phyloP scores from a whole-genome alignment of 2,113 vertebrate species.

The Sebastes fasciatus region DNA sequence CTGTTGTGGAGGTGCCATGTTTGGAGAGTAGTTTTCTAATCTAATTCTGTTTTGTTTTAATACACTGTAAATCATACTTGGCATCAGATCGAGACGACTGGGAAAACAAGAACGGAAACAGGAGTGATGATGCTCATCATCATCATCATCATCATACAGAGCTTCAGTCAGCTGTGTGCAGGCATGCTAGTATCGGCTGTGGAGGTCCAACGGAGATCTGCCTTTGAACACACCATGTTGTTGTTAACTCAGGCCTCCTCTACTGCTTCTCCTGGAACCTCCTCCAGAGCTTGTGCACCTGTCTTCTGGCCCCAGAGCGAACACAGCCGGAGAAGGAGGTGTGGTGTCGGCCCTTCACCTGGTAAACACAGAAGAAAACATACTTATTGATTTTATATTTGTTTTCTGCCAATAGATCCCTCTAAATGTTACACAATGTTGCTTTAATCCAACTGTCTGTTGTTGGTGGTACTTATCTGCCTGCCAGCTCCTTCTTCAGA shows the following conservation, averaged over 20 bases:
- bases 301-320: slow-evolving; percentile 56
- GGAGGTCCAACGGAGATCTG: background rate
- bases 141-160: slow-evolving; percentile 28
- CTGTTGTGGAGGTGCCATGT: background rate
- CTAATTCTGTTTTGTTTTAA: background rate
- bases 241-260: slow-evolving; percentile 14
- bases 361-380: slow-evolving; percentile 48
- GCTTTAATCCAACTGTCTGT: background rate
- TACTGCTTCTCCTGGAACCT: slow-evolving; percentile 62
- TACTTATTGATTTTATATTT: no score
- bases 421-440: no score
- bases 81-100: slow-evolving; percentile 1
- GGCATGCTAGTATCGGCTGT: slow-evolving; percentile 44
- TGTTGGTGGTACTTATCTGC: slow-evolving; percentile 91
- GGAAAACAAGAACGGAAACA: background rate
- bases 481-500: slow-evolving; percentile 96
- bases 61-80: slow-evolving; percentile 10
- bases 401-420: no score
- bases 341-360: slow-evolving; percentile 74
- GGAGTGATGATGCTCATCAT: slow-evolving; percentile 17
- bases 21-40: slow-evolving; percentile 1
- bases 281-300: slow-evolving; percentile 66
- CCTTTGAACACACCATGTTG: slow-evolving; percentile 6
- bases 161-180: slow-evolving; percentile 9
- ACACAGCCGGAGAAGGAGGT: slow-evolving; percentile 70